These are phyloP conservation scores for Parnassius mnemosyne DNA, from an alignment of 2,888 invertebrate genomes.

Conservation along the genomic window DNA sequence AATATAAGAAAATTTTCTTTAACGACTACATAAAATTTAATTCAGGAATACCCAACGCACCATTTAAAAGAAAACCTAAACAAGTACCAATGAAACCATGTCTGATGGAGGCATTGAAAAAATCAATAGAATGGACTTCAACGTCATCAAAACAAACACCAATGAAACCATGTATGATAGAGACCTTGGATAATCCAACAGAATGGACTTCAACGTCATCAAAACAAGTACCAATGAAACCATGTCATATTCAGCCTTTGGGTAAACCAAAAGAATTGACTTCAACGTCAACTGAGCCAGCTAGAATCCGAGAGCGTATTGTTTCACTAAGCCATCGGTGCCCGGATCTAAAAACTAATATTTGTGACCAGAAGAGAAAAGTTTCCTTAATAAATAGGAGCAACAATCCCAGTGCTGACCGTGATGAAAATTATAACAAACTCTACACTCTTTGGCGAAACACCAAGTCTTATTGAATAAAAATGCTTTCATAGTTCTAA, in stretches of 20 bases:
- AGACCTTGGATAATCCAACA: not conserved
- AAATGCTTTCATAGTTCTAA: too few relatives aligned
- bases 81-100: not conserved
- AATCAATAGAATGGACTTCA: not conserved
- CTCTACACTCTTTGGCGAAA: not conserved
- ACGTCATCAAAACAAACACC: slow-evolving; percentile 18
- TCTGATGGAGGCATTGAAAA: not conserved
- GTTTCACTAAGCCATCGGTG: not conserved
- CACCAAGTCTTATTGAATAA: not conserved
- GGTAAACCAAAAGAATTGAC: not conserved
- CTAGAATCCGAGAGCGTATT: not conserved
- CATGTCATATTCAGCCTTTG: not conserved
- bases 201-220: slow-evolving; percentile 20
- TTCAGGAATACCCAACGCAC: slow-evolving; percentile 34
- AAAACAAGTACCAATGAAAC: not conserved
- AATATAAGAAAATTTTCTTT: slow-evolving; percentile 40
- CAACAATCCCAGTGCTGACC: not conserved
- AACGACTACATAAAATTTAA: slow-evolving; percentile 41
- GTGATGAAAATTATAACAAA: not conserved
- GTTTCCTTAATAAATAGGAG: slow-evolving; percentile 1
- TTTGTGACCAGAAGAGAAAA: slow-evolving; percentile 8
- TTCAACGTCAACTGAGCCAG: slow-evolving; percentile 4
- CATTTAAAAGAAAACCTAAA: slow-evolving; percentile 40
- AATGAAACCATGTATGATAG: not conserved
- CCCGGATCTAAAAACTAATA: slow-evolving; percentile 1